Conservation (phyloP, 1,140 invertebrate genomes). For the Bradynema listronoti region DNA sequence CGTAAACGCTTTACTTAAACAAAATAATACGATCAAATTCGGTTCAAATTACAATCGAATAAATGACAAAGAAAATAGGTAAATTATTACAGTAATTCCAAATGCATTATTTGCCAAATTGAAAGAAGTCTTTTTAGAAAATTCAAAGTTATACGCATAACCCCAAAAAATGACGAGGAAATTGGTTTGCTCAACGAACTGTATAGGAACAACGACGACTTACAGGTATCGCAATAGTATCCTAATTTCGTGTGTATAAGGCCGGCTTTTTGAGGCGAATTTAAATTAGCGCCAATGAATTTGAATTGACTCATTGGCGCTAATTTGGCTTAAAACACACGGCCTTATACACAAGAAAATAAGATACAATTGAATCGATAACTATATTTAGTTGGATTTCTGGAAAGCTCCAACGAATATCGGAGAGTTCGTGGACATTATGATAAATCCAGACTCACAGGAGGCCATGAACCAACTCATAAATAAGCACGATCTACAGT, state of each 20-base stretch:
- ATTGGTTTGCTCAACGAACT: slow-evolving; percentile 22
- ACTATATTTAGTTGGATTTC: slow-evolving; percentile 59
- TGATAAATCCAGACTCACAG: slow-evolving; percentile 67
- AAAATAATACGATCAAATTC: slow-evolving; percentile 3
- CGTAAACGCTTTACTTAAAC: slow-evolving; percentile 12
- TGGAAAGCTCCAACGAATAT: slow-evolving; percentile 61
- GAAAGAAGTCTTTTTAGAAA: slow-evolving; percentile 16
- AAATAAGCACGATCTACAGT: slow-evolving; percentile 65
- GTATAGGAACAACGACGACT: slow-evolving; percentile 33
- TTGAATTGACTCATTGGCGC: too few relatives aligned
- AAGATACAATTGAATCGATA: neutral
- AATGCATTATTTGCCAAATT: too few relatives aligned
- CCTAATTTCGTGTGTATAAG: too few relatives aligned
- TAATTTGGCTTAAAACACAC: too few relatives aligned
- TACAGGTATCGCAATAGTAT: slow-evolving; percentile 30
- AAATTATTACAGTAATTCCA: too few relatives aligned
- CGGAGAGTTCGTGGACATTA: slow-evolving; percentile 67
- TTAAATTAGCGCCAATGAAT: too few relatives aligned
- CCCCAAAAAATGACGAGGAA: slow-evolving; percentile 31
- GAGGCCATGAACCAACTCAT: slow-evolving; percentile 66
- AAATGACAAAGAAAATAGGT: neutral
- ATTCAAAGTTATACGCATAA: slow-evolving; percentile 35
- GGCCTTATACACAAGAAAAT: neutral
- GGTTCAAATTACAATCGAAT: neutral
- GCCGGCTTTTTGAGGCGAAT: too few relatives aligned